Evolutionary conservation across 2,797 vertebrate genomes (phyloP).

Genomic region (Chelon auratus): DNA sequence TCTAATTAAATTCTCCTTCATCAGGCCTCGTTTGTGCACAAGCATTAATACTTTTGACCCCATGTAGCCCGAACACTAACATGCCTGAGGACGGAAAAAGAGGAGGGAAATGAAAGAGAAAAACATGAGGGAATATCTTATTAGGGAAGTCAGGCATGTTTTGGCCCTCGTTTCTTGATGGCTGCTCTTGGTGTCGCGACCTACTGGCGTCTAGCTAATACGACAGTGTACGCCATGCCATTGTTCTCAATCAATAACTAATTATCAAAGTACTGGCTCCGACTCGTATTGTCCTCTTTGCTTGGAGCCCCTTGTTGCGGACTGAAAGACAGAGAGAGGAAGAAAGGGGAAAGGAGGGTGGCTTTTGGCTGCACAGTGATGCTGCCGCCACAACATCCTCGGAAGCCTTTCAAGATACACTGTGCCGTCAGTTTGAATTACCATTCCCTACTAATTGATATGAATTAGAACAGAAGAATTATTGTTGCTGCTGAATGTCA

Average conservation of each 20-base stretch:
- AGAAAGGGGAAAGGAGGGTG: conserved; percentile 84
- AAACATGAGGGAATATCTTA: conserved; percentile 86
- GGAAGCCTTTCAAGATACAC: conserved; percentile 91
- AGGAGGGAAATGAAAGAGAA: conserved; percentile 81
- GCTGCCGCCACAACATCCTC: conserved; percentile 90
- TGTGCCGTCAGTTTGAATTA: conserved; percentile 93
- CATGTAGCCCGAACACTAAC: conserved; percentile 76
- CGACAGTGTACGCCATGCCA: conserved; percentile 86
- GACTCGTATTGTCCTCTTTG: conserved; percentile 87
- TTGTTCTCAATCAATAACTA: conserved; percentile 99
- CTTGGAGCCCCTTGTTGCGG: conserved; percentile 89
- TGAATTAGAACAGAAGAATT: conserved; percentile 96
- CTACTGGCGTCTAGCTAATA: conserved; percentile 93
- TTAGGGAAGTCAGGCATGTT: conserved; percentile 87
- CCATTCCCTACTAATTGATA: conserved; percentile 94
- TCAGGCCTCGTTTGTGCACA: conserved; percentile 82
- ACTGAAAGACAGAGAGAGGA: conserved; percentile 80
- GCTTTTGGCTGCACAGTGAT: conserved; percentile 92
- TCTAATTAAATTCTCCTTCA: conserved; percentile 85
- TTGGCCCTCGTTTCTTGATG: conserved; percentile 89
- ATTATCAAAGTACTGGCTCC: conserved; percentile 94
- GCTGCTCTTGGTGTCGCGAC: conserved; percentile 88
- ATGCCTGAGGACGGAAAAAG: conserved; percentile 78
- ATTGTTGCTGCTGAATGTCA: conserved; percentile 93
- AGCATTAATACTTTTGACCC: conserved; percentile 87